Base-by-base conservation (phyloP, 2,113 vertebrate genomes). In the Colius striatus region DNA sequence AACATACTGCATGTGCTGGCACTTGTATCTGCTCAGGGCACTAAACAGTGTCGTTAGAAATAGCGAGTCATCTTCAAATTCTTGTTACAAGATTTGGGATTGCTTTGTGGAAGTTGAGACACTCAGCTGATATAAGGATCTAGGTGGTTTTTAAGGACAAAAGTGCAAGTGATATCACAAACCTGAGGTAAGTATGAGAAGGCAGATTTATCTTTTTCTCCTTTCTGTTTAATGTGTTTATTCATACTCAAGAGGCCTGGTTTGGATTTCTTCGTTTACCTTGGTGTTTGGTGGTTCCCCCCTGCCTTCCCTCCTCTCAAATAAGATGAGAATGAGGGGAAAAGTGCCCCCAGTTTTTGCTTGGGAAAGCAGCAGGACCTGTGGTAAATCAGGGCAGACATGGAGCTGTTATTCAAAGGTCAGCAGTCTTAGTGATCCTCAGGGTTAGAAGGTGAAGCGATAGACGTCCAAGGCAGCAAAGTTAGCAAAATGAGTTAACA, bases 281-380 rank as follows among this genome's bases (percentile, higher is more conserved):
- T n/a, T 58, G 66, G 48, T 65, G 4, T 68, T 76, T 61, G 21
- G 32, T n/a, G 60, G 19, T 71, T 94, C 13, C 25, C 34, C 25
- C 10, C 9, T 5, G 3, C 1, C 4, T 17, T 6, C 50, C 6
- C 7, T 66, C 4, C 10, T 78, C 6, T 18, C 19, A 47, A 1
- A 32, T 55, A 72, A 68, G 55, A 36, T 13, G 36, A 10, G 18
- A 4, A 9, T 4, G 6, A 3, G 6, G 27, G 5, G 6, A n/a
- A n/a, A n/a, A 50, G 26, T 7, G 26, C 6, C 22, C 23, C 13
- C 30, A 41, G 45, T 21, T 84, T 68, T 47, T 65, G 19, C 50
- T 57, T n/a, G 43, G 34, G 12, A 22, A 60, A 57, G 22, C 34
- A 38, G 21, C 3, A 8, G 50, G 26, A 9, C 47, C 32, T 61